These are phyloP conservation scores for Perizoma affinitatum DNA, from an alignment of 2,888 invertebrate genomes.

Conservation along the genomic window DNA sequence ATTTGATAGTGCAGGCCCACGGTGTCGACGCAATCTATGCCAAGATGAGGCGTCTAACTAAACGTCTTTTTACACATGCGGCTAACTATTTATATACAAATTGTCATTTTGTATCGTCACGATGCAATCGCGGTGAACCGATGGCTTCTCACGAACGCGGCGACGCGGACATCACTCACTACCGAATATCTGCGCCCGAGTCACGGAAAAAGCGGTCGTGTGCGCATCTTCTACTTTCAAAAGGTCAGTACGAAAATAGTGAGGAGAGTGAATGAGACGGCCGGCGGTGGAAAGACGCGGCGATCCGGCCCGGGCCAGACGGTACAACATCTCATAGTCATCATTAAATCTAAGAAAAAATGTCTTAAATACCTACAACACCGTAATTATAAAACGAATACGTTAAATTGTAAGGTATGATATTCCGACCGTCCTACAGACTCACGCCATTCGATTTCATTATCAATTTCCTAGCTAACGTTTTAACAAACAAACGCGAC, in stretches of 20 bases:
- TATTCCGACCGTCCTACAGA: slow-evolving; percentile 81
- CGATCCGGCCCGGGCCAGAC: slow-evolving; percentile 74
- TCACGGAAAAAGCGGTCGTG: slow-evolving; percentile 74
- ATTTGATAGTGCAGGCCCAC: slow-evolving; percentile 31
- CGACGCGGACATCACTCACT: slow-evolving; percentile 67
- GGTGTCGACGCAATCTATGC: slow-evolving; percentile 52
- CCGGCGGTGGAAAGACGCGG: slow-evolving; percentile 67
- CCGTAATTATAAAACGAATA: slow-evolving; percentile 85
- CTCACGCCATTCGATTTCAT: slow-evolving; percentile 83
- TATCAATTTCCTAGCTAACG: slow-evolving; percentile 85
- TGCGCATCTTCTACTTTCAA: slow-evolving; percentile 80
- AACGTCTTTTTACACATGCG: slow-evolving; percentile 77
- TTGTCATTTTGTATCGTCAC: slow-evolving; percentile 72
- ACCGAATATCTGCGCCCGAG: slow-evolving; percentile 73
- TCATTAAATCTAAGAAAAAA: slow-evolving; percentile 84
- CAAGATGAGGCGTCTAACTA: slow-evolving; percentile 61
- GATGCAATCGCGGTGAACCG: slow-evolving; percentile 81
- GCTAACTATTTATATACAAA: slow-evolving; percentile 82
- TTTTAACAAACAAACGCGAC: slow-evolving; percentile 80
- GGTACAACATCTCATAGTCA: slow-evolving; percentile 81
- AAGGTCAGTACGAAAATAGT: slow-evolving; percentile 83
- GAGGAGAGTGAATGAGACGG: slow-evolving; percentile 79
- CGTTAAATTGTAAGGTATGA: slow-evolving; percentile 84
- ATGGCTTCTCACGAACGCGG: slow-evolving; percentile 82
- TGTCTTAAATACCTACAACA: slow-evolving; percentile 84